phyloP scores from a whole-genome alignment of 30 jellyfish, hydroid and myxozoan species.

The Phacellophora camtschatica region DNA sequence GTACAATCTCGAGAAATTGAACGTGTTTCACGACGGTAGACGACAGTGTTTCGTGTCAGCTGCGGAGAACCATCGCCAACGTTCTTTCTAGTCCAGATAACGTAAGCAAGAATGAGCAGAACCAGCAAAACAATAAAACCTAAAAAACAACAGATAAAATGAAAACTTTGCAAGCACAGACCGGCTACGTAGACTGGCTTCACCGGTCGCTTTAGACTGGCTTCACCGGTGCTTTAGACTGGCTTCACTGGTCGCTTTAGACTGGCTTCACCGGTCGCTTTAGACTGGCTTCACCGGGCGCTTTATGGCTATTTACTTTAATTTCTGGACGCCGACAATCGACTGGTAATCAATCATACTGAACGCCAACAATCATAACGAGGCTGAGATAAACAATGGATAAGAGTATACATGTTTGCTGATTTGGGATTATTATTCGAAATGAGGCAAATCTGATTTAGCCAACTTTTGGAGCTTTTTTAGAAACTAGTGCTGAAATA shows the following conservation, averaged over 20 bases:
- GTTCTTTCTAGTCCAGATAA: background rate
- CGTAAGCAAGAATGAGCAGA: background rate
- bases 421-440: too few species aligned
- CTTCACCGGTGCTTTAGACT: background rate
- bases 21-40: background rate
- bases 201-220: background rate
- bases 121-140: slow-evolving; percentile 12
- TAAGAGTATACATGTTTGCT: too few species aligned
- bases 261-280: background rate
- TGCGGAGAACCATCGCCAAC: background rate
- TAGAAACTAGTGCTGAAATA: too few species aligned
- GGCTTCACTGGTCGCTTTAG: background rate
- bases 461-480: too few species aligned
- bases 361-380: too few species aligned
- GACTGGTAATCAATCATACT: too few species aligned
- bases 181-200: background rate
- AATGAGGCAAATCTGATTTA: too few species aligned
- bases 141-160: too few species aligned
- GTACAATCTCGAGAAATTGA: background rate
- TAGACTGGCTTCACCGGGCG: background rate
- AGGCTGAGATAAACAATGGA: too few species aligned
- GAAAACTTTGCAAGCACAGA: too few species aligned
- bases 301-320: background rate
- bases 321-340: too few species aligned
- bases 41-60: background rate